Evolutionary conservation across 2,888 invertebrate species (phyloP), one percentile per base, ranked within the genome.

Genomic region (Noctua janthina): DNA sequence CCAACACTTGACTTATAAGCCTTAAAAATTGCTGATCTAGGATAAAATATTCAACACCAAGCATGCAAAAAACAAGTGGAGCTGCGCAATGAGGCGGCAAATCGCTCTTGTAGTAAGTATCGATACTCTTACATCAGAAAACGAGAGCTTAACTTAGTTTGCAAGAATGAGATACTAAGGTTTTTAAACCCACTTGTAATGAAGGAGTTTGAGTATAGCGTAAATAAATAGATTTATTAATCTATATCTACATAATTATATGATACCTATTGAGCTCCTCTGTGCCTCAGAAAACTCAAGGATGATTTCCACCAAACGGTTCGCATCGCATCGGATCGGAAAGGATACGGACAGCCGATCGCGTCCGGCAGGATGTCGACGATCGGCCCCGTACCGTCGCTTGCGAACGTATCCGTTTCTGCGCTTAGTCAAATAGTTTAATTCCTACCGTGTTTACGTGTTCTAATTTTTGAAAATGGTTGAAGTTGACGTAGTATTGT

Each of bases 61-160:
- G 62, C 71, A 82, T 85, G 85, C 82, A 82, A 78, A 81, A 86
- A 77, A 70, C 64, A 54, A 81, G 66, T 46, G 62, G 69, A 76
- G 69, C 35, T 64, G 69, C 39, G 71, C 85, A 75, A 75, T 76
- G 85, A 66, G 43, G 81, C 78, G 78, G 69, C 20, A 87, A 87
- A 87, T 81, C n/a, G 29, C 51, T 75, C 69, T 81, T 81, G 56
- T 78, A 76, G 39, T 69, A 66, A 74, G 72, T 66, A 66, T 15
- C 56, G 35, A 59, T 68, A 83, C 56, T 74, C 29, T 29, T 64
- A 35, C 29, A 59, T 23, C 11, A 62, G 10, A 74, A 59, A 71
- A 56, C 10, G 4, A 78, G 51, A 39, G 62, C 62, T n/a, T 67
- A 43, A 56, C 43, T 75, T 56, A 76, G 56, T 79, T 70, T 69